Percentiles rank a stretch among this genome's conserved stretches.
phyloP scores from a whole-genome alignment of 2,888 invertebrate species.

The Cephus pygmeus region DNA sequence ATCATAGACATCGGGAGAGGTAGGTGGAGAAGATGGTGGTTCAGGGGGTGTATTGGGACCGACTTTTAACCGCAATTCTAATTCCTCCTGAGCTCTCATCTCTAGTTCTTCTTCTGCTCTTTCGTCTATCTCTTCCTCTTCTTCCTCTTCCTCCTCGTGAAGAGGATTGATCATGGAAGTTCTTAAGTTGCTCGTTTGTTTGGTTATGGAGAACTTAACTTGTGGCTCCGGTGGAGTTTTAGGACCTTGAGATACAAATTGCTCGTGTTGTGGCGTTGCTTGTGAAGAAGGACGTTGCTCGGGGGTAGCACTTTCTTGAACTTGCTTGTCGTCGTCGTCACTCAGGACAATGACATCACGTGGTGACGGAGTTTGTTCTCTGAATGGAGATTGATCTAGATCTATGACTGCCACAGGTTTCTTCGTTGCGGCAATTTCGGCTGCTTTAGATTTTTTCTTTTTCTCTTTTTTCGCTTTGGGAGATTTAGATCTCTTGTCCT shows the following conservation, averaged over 20 bases:
- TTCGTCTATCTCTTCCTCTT: slow-evolving; percentile 52
- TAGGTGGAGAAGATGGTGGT: slow-evolving; percentile 75
- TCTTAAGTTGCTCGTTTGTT: slow-evolving; percentile 55
- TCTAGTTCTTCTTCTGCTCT: slow-evolving; percentile 61
- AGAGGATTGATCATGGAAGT: slow-evolving; percentile 70
- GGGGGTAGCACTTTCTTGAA: slow-evolving; percentile 43
- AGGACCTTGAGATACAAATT: slow-evolving; percentile 69
- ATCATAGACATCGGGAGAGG: slow-evolving; percentile 87
- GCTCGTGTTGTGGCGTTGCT: slow-evolving; percentile 52
- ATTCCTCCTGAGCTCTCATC: slow-evolving; percentile 60
- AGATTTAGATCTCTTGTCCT: slow-evolving; percentile 56
- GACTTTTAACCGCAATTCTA: slow-evolving; percentile 60
- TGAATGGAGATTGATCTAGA: slow-evolving; percentile 85
- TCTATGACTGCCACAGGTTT: slow-evolving; percentile 89
- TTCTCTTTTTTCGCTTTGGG: slow-evolving; percentile 61
- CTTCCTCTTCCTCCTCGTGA: slow-evolving; percentile 70
- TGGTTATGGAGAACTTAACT: slow-evolving; percentile 73
- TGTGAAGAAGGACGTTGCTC: slow-evolving; percentile 49
- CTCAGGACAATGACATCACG: slow-evolving; percentile 85
- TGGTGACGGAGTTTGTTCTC: slow-evolving; percentile 84
- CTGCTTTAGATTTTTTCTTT: slow-evolving; percentile 62
- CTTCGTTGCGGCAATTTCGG: slow-evolving; percentile 69
- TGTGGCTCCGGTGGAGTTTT: slow-evolving; percentile 82
- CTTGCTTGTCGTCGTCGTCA: slow-evolving; percentile 76
- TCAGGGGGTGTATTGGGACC: slow-evolving; percentile 81